Evolutionary conservation across 2,888 invertebrate genomes (phyloP), one percentile per base, ranked within the genome.

Genomic region (Thymelicus lineola): DNA sequence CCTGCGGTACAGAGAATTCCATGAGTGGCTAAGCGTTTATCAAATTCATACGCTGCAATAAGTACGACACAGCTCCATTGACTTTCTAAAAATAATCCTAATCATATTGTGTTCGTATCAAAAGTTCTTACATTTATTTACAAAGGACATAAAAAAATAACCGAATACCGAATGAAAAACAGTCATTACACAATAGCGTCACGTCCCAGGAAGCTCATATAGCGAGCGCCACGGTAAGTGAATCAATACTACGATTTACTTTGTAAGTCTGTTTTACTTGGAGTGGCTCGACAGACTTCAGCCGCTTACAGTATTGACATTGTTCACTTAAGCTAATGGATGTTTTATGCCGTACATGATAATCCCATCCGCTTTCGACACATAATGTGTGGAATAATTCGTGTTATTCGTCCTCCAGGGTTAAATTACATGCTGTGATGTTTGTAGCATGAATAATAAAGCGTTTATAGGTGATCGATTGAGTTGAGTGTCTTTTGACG

Each of bases 271-370:
- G 7, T 60, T 20, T 17, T 38, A 38, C 60, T n/a, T 20, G 45
- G 17, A 45, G 15, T 15, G 38, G 9, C 12, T 20, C 17, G 12
- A 10, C 50, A 5, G 6, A 10, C 12, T n/a, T 12, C 20, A 20
- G 20, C 0, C 20, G 53, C 53, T 53, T 53, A 53, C 53, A 20
- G 28, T 63, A 20, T 38, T 64, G 64, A 63, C 63, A 63, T 53
- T 63, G 63, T 63, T 38, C 63, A 63, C 63, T 48, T 46, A 28
- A 38, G 53, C 64, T 64, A 64, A 64, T 64, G 64, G 64, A 64
- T 55, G 36, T 64, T 57, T 55, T 53, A 42, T 57, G 64, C 48
- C 48, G 15, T 55, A 55, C 64, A 64, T 55, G 64, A 55, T 50
- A 64, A 64, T 64, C 64, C 55, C 42, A 64, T 57, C 64, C 38